Evolutionary conservation across 2,888 invertebrate species (phyloP).

Genomic region (Synergus japonicus): DNA sequence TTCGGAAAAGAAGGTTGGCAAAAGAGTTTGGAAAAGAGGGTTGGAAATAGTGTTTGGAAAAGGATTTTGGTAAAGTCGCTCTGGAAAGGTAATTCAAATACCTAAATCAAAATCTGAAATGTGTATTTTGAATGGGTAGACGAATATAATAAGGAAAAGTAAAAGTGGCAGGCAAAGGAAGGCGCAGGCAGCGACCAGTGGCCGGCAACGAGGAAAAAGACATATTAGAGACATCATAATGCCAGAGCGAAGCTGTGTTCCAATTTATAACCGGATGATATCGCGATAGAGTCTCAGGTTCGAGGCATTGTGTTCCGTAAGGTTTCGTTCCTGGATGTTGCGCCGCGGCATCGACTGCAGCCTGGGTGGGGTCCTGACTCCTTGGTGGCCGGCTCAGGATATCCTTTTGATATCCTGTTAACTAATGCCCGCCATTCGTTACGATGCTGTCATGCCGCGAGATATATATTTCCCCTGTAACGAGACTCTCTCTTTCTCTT

Average conservation of each 20-base stretch:
- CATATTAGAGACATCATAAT: conserved; percentile 78
- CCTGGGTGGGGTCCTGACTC: conserved; percentile 74
- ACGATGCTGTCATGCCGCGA: conserved; percentile 65
- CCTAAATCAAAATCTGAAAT: neutral
- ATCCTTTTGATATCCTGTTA: conserved; percentile 78
- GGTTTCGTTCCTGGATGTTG: conserved; percentile 66
- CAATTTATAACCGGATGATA: conserved; percentile 77
- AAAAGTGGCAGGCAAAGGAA: conserved; percentile 6
- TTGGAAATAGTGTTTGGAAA: no score
- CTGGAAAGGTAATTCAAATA: no score
- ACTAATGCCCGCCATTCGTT: conserved; percentile 77
- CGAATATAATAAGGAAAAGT: conserved; percentile 10
- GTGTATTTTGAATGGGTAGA: neutral
- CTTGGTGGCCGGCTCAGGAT: conserved; percentile 75
- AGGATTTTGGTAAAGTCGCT: no score
- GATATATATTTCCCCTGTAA: conserved; percentile 69
- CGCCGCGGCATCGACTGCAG: conserved; percentile 67
- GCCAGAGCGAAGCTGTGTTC: conserved; percentile 76
- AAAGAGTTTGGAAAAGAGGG: no score
- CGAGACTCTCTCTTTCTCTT: conserved; percentile 55
- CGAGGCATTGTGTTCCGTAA: conserved; percentile 75
- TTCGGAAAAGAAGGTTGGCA: no score
- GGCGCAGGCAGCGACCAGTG: conserved; percentile 50
- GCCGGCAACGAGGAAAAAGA: conserved; percentile 71
- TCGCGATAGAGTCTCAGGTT: conserved; percentile 77